These are phyloP conservation scores for Psilopsiagon aymara DNA, from an alignment of 2,113 vertebrate species.

Conservation along the genomic window DNA sequence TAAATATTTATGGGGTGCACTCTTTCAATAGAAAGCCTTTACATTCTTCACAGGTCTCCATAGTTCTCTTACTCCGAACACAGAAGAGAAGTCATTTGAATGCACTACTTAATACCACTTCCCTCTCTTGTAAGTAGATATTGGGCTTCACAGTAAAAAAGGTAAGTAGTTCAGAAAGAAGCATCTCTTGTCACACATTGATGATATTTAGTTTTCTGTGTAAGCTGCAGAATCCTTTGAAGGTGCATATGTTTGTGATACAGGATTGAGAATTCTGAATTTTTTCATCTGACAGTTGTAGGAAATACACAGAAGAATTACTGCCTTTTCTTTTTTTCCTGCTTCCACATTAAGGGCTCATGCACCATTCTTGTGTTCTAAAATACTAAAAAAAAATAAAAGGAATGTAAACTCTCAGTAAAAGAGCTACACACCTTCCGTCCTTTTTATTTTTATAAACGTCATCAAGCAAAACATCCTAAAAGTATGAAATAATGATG, in stretches of 20 bases:
- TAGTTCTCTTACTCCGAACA: not conserved
- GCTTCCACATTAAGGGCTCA: not conserved
- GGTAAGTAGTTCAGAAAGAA: not conserved
- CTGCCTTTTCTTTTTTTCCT: not conserved
- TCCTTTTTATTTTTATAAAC: not conserved
- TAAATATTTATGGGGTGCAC: conserved; percentile 57
- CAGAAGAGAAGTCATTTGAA: not conserved
- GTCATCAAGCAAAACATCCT: not conserved
- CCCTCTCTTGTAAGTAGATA: not conserved
- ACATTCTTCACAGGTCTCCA: conserved; percentile 56
- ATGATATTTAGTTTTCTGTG: not conserved
- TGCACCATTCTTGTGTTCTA: not conserved
- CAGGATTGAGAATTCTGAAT: not conserved
- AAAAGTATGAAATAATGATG: not conserved
- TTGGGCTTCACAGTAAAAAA: not conserved
- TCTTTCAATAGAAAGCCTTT: conserved; percentile 31
- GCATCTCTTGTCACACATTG: not conserved
- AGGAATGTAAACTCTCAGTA: not conserved
- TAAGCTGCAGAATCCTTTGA: not conserved
- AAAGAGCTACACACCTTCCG: not conserved
- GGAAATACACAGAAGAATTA: not conserved
- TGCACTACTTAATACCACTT: not conserved
- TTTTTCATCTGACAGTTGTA: not conserved
- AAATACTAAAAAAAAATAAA: not conserved
- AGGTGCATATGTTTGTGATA: not conserved